These are phyloP conservation scores for Drepana arcuata DNA, from an alignment of 1,140 invertebrate genomes.

Conservation along the genomic window DNA sequence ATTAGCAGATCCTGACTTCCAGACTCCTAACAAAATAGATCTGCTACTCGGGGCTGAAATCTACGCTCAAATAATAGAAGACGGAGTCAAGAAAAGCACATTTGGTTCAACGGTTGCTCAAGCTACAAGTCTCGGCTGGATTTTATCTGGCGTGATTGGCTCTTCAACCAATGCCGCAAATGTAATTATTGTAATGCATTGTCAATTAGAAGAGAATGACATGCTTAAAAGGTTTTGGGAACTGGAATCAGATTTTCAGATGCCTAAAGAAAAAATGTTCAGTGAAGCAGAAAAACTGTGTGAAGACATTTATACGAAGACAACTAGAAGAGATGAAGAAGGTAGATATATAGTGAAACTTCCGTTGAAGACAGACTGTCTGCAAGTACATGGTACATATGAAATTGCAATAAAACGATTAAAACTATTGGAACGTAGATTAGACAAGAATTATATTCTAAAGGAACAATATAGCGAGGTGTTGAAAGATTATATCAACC, in stretches of 20 bases:
- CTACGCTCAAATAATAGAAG: slow-evolving; percentile 14
- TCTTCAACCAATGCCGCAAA: background rate
- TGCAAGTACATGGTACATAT: slow-evolving; percentile 6
- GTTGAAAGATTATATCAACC: slow-evolving; percentile 13
- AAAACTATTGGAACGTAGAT: slow-evolving; percentile 13
- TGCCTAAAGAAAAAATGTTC: slow-evolving; percentile 5
- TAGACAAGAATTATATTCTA: slow-evolving; percentile 6
- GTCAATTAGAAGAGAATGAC: slow-evolving; percentile 13
- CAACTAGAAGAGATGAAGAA: slow-evolving; percentile 5
- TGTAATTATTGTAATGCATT: slow-evolving; percentile 3
- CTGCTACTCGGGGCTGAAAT: slow-evolving; percentile 14
- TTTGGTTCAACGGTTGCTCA: slow-evolving; percentile 18
- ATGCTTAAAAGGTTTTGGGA: slow-evolving; percentile 16
- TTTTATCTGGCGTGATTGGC: slow-evolving; percentile 14
- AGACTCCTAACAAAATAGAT: slow-evolving; percentile 11
- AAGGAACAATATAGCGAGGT: slow-evolving; percentile 7
- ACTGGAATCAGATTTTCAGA: slow-evolving; percentile 7
- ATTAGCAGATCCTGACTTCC: slow-evolving; percentile 12
- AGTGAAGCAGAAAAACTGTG: slow-evolving; percentile 13
- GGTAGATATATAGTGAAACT: slow-evolving; percentile 15
- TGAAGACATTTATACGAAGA: slow-evolving; percentile 11
- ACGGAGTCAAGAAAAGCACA: slow-evolving; percentile 19
- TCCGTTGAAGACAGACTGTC: slow-evolving; percentile 8
- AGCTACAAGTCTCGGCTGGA: slow-evolving; percentile 21
- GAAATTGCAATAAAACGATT: slow-evolving; percentile 16